Evolutionary conservation across 1,140 invertebrate species (phyloP).

Genomic region (Whitmania pigra): DNA sequence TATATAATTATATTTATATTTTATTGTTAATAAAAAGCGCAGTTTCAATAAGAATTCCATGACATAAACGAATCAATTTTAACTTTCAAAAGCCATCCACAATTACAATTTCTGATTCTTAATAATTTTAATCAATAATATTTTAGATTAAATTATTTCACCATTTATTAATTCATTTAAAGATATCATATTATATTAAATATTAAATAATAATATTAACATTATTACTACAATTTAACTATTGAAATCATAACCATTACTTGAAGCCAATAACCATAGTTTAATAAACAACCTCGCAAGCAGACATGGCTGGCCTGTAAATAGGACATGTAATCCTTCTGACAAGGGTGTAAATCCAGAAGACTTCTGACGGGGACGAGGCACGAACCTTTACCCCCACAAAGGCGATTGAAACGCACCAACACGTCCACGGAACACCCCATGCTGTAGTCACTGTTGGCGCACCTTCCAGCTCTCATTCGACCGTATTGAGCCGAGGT

Average conservation of each 20-base stretch:
- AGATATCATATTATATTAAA: too few species aligned
- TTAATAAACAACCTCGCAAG: neutral
- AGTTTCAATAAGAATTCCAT: too few species aligned
- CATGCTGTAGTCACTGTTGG: neutral
- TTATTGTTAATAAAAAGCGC: too few species aligned
- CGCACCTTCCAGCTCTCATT: neutral
- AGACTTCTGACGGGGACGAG: neutral
- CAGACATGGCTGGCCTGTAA: neutral
- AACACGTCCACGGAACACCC: constrained; percentile 12
- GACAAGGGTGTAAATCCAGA: neutral
- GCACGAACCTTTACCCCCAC: neutral
- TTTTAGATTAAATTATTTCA: too few species aligned
- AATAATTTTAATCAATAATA: too few species aligned
- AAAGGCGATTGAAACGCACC: neutral
- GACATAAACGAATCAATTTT: too few species aligned
- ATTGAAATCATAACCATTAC: neutral
- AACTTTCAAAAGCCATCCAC: too few species aligned
- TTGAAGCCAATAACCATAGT: neutral
- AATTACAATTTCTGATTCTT: too few species aligned
- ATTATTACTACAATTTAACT: neutral
- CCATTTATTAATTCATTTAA: too few species aligned
- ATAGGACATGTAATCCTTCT: constrained; percentile 12
- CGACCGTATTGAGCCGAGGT: constrained; percentile 11
- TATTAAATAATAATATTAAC: too few species aligned
- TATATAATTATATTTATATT: too few species aligned